Evolutionary conservation across 2,888 invertebrate genomes (phyloP), one percentile per base, ranked within the genome.

Genomic region (Diplazon laetatorius): DNA sequence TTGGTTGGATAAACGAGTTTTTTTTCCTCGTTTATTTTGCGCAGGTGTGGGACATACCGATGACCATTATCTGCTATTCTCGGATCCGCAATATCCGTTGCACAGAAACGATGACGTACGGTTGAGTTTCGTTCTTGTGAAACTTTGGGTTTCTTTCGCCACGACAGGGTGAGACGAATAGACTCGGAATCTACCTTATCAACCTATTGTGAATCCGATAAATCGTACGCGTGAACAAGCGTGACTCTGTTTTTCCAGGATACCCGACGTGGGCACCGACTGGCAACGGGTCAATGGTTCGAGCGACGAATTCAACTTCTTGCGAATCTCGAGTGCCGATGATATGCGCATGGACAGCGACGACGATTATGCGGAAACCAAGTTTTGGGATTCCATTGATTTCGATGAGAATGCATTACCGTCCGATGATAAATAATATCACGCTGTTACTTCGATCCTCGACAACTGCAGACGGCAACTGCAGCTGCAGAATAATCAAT

Each of bases 391-490:
- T 9, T 2, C 50, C n/a, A 52, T 52, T 6, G n/a, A 52, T n/a
- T 52, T 52, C 50, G 25, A 25, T 22, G 50, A 52, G 25, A 52
- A 52, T n/a, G n/a, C 22, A 14, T 14, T 91, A 0, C 42, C 55
- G n/a, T n/a, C n/a, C n/a, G n/a, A n/a, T n/a, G n/a, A n/a, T n/a
- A n/a, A n/a, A n/a, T n/a, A n/a, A n/a, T n/a, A n/a, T n/a, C n/a
- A n/a, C n/a, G n/a, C n/a, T n/a, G n/a, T n/a, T n/a, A n/a, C n/a
- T n/a, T n/a, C n/a, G n/a, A n/a, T n/a, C n/a, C n/a, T n/a, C n/a
- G n/a, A n/a, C n/a, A n/a, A n/a, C n/a, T n/a, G n/a, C n/a, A n/a
- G n/a, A n/a, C n/a, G n/a, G n/a, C n/a, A n/a, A n/a, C n/a, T n/a
- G n/a, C n/a, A n/a, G n/a, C n/a, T n/a, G n/a, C n/a, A n/a, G n/a